Conservation (phyloP, 2,113 vertebrate species). For the Rhegmatorhina hoffmannsi region DNA sequence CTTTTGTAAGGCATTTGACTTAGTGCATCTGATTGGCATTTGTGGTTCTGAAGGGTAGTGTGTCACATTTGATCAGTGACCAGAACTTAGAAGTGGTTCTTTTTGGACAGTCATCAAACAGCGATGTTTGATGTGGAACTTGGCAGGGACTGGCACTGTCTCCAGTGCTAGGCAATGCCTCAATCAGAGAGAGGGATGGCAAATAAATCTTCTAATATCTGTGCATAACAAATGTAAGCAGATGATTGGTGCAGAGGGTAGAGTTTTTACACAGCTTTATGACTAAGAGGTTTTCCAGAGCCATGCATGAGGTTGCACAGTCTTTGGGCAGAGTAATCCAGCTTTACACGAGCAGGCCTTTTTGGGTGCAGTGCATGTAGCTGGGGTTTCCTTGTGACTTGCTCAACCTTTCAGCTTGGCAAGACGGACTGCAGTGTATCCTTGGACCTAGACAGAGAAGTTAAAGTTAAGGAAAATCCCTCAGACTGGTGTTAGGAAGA, state of each 20-base stretch:
- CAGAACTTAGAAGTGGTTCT: not conserved
- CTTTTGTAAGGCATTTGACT: not conserved
- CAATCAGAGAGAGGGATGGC: not conserved
- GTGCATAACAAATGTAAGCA: not conserved
- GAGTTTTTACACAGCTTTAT: not conserved
- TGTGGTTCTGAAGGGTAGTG: fast-evolving
- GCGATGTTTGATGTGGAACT: not conserved
- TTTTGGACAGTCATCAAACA: not conserved
- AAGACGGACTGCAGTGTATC: not conserved
- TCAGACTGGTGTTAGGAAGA: not conserved
- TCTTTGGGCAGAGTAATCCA: not conserved
- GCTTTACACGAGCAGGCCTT: not conserved
- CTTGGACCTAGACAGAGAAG: not conserved
- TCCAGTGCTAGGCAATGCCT: not conserved
- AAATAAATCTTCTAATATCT: not conserved
- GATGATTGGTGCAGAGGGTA: not conserved
- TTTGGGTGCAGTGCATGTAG: not conserved
- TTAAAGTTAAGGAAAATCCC: not conserved
- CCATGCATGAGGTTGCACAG: not conserved
- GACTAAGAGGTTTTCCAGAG: not conserved
- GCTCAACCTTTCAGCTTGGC: not conserved
- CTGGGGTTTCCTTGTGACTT: not conserved
- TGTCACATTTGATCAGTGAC: not conserved
- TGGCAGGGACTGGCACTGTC: not conserved
- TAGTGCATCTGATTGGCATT: not conserved